Percentiles rank a stretch among this genome's conserved stretches.
Conservation (phyloP, 2,113 vertebrate genomes). For the Zapus hudsonius region DNA sequence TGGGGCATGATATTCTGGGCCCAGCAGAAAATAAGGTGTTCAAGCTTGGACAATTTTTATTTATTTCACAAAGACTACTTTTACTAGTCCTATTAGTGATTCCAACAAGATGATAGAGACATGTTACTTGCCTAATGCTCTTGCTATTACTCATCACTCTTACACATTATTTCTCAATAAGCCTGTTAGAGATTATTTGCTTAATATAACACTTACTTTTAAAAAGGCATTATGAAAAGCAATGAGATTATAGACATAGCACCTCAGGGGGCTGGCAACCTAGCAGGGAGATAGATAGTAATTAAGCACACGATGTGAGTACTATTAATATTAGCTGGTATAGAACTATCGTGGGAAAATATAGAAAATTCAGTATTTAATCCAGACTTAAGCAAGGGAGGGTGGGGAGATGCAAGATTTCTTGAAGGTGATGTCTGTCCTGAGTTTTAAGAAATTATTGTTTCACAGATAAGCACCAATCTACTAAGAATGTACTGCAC, state of each 20-base stretch:
- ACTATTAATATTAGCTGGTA: neutral
- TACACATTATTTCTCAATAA: constrained; percentile 30
- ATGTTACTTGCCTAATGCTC: neutral
- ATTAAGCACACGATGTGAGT: neutral
- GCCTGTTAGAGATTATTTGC: constrained; percentile 1
- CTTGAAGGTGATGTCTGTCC: neutral
- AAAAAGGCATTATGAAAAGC: constrained; percentile 37
- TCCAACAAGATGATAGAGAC: neutral
- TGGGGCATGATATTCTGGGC: neutral
- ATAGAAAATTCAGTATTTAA: constrained; percentile 24
- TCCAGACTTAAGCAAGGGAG: neutral
- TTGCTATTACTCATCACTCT: constrained; percentile 19
- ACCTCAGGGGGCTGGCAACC: neutral
- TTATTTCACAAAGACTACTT: constrained; percentile 52
- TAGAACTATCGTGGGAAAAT: neutral
- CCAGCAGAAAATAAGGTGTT: neutral
- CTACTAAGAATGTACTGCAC: neutral
- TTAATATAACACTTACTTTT: constrained; percentile 29
- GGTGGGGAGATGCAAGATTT: neutral
- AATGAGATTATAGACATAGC: constrained; percentile 34
- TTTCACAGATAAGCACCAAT: constrained; percentile 27
- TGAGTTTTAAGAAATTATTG: constrained; percentile 64
- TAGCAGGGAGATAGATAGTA: constrained; percentile 8
- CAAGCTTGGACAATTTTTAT: constrained; percentile 6
- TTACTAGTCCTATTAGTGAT: neutral